Conservation (phyloP, 2,113 vertebrate genomes). For the Mirounga angustirostris region DNA sequence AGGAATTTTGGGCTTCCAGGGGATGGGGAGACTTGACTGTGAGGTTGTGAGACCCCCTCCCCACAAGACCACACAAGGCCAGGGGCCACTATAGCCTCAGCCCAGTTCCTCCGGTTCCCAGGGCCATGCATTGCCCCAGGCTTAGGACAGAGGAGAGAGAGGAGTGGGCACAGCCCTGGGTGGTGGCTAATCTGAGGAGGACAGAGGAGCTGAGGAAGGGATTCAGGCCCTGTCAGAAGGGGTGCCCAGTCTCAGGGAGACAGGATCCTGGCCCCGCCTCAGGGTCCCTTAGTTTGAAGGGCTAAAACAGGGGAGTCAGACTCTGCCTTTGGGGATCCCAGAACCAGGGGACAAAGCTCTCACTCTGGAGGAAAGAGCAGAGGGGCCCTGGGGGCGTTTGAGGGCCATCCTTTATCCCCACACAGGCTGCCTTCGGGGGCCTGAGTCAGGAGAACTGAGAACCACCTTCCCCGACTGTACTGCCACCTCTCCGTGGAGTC, state of each 20-base stretch:
- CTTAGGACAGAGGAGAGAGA: neutral
- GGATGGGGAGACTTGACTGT: neutral
- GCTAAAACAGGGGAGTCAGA: neutral
- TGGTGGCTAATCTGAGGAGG: neutral
- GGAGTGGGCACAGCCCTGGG: neutral
- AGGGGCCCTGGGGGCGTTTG: neutral
- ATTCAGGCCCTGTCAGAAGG: neutral
- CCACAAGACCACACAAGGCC: neutral
- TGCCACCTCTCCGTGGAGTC: neutral
- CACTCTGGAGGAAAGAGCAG: neutral
- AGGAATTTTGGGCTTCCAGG: slow-evolving; percentile 31
- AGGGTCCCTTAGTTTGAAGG: neutral
- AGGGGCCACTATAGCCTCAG: neutral
- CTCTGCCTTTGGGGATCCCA: neutral
- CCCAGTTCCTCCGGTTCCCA: neutral
- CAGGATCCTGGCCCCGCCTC: neutral
- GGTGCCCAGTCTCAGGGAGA: neutral
- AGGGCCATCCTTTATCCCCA: neutral
- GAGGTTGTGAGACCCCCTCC: neutral
- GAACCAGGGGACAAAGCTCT: neutral
- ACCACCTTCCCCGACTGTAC: neutral
- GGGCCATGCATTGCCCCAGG: neutral
- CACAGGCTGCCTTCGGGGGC: neutral
- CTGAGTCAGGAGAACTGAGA: neutral
- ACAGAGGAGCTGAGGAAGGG: neutral